Percentiles rank a stretch among this genome's conserved stretches.
phyloP scores from a whole-genome alignment of 2,797 vertebrate genomes.

The Gallirallus australis region DNA sequence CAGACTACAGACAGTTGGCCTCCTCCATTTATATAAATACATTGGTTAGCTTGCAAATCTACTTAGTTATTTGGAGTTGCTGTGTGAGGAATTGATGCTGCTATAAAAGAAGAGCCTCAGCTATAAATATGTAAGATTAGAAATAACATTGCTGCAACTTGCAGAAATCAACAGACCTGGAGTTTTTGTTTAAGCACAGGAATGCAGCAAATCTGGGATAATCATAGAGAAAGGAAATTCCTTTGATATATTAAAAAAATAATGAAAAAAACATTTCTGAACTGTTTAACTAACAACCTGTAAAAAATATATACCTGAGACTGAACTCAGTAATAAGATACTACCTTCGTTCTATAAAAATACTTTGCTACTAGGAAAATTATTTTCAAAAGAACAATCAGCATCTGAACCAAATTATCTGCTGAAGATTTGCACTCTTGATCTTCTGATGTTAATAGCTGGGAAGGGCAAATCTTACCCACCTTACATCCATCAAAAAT shows the following conservation, averaged over 20 bases:
- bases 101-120: slow-evolving; percentile 30
- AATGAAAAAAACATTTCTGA: slow-evolving; percentile 41
- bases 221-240: slow-evolving; percentile 44
- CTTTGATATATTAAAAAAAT: slow-evolving; percentile 29
- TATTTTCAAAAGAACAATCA: slow-evolving; percentile 63
- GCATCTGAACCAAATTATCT: slow-evolving; percentile 54
- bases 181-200: slow-evolving; percentile 57
- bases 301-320: slow-evolving; percentile 59
- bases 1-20: not conserved
- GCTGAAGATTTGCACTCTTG: slow-evolving; percentile 17
- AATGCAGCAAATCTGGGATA: slow-evolving; percentile 54
- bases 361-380: slow-evolving; percentile 56
- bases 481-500: slow-evolving; percentile 4
- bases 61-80: slow-evolving; percentile 28
- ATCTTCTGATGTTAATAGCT: slow-evolving; percentile 35
- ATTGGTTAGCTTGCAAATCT: slow-evolving; percentile 28
- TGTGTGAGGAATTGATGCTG: slow-evolving; percentile 37
- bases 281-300: slow-evolving; percentile 73
- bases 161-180: slow-evolving; percentile 53
- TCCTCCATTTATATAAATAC: slow-evolving; percentile 19
- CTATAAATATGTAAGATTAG: slow-evolving; percentile 40
- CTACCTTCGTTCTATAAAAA: slow-evolving; percentile 67
- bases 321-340: slow-evolving; percentile 60
- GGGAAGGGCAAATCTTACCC: slow-evolving; percentile 54
- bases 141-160: slow-evolving; percentile 51